These are phyloP conservation scores for Lophotriccus pileatus DNA, from an alignment of 2,797 vertebrate species.

Conservation along the genomic window DNA sequence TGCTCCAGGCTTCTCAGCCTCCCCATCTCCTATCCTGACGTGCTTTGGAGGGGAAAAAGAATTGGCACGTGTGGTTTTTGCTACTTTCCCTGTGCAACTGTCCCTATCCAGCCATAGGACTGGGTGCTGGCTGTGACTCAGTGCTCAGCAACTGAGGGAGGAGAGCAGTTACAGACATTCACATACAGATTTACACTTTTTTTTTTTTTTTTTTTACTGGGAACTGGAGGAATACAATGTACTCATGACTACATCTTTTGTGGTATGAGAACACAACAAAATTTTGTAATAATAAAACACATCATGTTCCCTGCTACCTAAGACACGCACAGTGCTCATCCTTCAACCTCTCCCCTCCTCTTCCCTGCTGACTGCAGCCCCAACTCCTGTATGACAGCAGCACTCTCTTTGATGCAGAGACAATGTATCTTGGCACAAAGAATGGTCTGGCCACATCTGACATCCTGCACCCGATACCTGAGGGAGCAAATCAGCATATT, in stretches of 20 bases:
- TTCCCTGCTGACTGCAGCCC: not conserved
- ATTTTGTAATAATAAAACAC: not conserved
- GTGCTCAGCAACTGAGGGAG: not conserved
- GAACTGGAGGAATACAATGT: not conserved
- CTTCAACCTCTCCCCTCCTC: not conserved
- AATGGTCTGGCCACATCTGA: not conserved
- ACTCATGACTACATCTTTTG: not conserved
- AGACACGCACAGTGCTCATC: rapidly evolving
- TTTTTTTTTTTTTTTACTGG: not conserved
- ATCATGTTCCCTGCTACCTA: not conserved
- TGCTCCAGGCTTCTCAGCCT: not conserved
- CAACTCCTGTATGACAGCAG: rapidly evolving
- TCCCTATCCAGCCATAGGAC: not conserved
- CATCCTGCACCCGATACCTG: not conserved
- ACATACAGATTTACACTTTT: not conserved
- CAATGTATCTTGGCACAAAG: not conserved
- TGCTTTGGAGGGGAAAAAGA: not conserved
- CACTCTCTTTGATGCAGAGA: not conserved
- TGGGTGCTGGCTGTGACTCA: not conserved
- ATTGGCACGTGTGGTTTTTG: not conserved
- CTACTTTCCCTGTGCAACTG: not conserved
- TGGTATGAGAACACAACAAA: not conserved
- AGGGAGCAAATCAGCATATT: not conserved
- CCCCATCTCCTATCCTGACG: not conserved
- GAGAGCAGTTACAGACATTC: not conserved